These are phyloP conservation scores for Lepilemur ruficaudatus DNA, from an alignment of 2,797 vertebrate genomes.

Conservation along the genomic window DNA sequence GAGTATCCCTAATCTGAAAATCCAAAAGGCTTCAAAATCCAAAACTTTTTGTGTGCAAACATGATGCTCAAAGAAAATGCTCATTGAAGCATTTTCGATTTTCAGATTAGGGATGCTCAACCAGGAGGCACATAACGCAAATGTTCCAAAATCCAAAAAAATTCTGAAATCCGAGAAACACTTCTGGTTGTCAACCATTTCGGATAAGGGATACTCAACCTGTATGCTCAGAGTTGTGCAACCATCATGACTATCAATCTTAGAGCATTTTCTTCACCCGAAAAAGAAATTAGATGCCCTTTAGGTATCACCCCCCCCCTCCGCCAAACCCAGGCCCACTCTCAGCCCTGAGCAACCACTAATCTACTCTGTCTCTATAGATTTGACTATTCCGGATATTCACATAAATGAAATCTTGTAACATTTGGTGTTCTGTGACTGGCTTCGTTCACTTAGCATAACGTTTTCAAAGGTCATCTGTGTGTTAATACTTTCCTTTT, in stretches of 20 bases:
- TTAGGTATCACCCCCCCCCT: background rate
- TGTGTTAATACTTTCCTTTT: background rate
- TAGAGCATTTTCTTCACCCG: background rate
- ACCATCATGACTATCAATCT: background rate
- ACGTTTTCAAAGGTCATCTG: background rate
- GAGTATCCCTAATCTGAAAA: background rate
- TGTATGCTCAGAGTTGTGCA: background rate
- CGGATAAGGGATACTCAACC: background rate
- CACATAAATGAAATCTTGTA: background rate
- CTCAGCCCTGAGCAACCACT: background rate
- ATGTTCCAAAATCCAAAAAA: background rate
- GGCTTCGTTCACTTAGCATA: background rate
- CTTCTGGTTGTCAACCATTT: background rate
- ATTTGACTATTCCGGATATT: background rate
- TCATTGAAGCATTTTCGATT: background rate
- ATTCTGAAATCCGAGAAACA: background rate
- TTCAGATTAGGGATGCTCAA: background rate
- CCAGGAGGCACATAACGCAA: background rate
- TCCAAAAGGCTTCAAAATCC: background rate
- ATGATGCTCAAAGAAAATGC: background rate
- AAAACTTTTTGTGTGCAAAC: background rate
- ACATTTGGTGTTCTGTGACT: background rate
- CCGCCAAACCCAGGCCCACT: background rate
- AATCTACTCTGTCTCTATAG: background rate
- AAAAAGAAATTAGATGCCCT: background rate